phyloP scores from a whole-genome alignment of 1,140 invertebrate species.

The Tetramorium parvispinum region DNA sequence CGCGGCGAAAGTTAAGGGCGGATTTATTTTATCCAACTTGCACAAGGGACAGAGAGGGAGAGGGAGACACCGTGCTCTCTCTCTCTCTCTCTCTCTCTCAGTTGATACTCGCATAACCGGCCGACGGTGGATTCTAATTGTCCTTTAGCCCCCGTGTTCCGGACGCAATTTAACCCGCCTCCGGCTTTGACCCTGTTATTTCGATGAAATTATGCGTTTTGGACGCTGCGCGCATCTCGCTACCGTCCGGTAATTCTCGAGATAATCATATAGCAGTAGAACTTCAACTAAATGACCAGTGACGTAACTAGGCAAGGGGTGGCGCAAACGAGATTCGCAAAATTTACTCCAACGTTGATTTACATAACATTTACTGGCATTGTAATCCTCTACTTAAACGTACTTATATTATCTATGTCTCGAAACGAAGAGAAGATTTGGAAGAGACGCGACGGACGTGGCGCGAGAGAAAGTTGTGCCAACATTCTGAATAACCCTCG shows the following conservation, averaged over 20 bases:
- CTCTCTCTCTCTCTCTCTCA: not conserved
- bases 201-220: slow-evolving; percentile 55
- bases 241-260: slow-evolving; percentile 32
- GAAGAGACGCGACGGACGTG: not conserved
- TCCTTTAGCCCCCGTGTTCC: slow-evolving; percentile 31
- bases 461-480: not conserved
- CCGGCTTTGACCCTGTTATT: slow-evolving; percentile 56
- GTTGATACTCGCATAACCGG: slow-evolving; percentile 18
- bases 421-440: not conserved
- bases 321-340: not conserved
- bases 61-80: not conserved
- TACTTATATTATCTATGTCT: not conserved
- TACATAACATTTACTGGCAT: not conserved
- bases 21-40: slow-evolving; percentile 38
- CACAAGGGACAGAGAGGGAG: not conserved
- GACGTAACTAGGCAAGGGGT: not conserved
- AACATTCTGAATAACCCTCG: not conserved
- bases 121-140: slow-evolving; percentile 44
- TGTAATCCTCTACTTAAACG: not conserved
- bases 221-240: slow-evolving; percentile 22
- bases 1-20: slow-evolving; percentile 32
- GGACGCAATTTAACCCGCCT: slow-evolving; percentile 43
- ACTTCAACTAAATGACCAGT: slow-evolving; percentile 30
- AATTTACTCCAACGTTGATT: not conserved
- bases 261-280: slow-evolving; percentile 39